Conservation (phyloP, 2,797 vertebrate genomes). For the Avahi laniger region DNA sequence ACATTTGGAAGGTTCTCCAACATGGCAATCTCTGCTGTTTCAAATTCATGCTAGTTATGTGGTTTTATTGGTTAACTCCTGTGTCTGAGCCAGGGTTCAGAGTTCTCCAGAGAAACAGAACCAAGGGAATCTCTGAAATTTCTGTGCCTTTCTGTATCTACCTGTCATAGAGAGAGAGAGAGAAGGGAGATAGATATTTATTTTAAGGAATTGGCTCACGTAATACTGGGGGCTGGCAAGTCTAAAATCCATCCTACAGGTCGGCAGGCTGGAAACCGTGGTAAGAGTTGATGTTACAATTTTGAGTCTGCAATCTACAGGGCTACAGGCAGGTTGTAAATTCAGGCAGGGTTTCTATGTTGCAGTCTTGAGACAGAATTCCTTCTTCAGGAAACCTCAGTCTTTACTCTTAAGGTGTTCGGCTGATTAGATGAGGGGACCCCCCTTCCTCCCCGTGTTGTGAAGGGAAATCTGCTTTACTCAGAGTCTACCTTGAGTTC, state of each 20-base stretch:
- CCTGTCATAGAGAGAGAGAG: no score
- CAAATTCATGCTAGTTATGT: not conserved
- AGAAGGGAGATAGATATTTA: not conserved
- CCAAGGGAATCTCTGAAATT: not conserved
- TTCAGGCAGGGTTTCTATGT: not conserved
- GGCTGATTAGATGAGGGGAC: not conserved
- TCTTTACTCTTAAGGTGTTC: not conserved
- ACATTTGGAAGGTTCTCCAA: not conserved
- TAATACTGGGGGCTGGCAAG: not conserved
- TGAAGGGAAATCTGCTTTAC: not conserved
- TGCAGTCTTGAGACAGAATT: not conserved
- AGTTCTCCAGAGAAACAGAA: not conserved
- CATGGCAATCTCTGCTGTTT: not conserved
- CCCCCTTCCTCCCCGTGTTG: no score
- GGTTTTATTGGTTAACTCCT: not conserved
- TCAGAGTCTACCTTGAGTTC: not conserved
- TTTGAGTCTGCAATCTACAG: not conserved
- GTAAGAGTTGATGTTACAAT: not conserved
- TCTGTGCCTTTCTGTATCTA: not conserved
- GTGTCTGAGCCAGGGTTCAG: not conserved
- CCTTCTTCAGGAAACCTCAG: not conserved
- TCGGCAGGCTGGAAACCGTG: not conserved
- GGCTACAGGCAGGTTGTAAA: not conserved
- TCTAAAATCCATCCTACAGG: not conserved
- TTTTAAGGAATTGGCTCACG: not conserved